Conservation (phyloP, 37 sponge, comb jelly and placozoan species). For the Eunapius fragilis region DNA sequence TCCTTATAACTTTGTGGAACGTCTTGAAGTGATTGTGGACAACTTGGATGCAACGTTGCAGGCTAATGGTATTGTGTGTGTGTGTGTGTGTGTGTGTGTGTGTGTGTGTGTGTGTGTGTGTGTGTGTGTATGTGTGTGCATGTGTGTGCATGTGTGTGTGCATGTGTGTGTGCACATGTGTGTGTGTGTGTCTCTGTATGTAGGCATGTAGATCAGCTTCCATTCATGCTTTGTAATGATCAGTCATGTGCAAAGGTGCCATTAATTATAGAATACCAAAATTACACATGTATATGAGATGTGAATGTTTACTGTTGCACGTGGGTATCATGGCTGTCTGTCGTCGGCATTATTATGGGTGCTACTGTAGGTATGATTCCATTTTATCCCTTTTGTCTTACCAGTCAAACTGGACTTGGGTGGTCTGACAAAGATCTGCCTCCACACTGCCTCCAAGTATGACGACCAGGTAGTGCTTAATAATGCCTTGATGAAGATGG, state of each 20-base stretch:
- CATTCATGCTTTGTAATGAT: no score
- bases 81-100: conserved; percentile 4
- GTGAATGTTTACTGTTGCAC: no score
- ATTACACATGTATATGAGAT: no score
- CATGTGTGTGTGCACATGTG: not conserved
- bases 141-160: conserved; percentile 7
- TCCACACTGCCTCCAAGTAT: conserved; percentile 95
- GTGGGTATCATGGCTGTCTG: no score
- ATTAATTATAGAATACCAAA: no score
- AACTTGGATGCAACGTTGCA: conserved; percentile 25
- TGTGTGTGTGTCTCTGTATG: conserved; percentile 5
- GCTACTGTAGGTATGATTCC: no score
- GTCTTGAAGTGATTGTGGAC: conserved; percentile 60
- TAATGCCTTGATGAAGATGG: conserved; percentile 46
- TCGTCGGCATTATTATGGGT: not conserved
- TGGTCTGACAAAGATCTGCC: conserved; percentile 60
- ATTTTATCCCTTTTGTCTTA: not conserved
- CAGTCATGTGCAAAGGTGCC: no score
- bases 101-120: not conserved
- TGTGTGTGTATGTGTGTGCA: conserved; percentile 6
- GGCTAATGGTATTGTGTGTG: conserved; percentile 42
- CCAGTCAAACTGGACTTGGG: conserved; percentile 53
- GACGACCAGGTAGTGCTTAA: conserved; percentile 82
- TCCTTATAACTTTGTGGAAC: conserved; percentile 85
- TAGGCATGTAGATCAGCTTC: not conserved